A percentile compares a stretch with the other conserved stretches of the same genome.
These are phyloP conservation scores for Falcunculus frontatus DNA, from an alignment of 2,113 vertebrate genomes.

Conservation along the genomic window DNA sequence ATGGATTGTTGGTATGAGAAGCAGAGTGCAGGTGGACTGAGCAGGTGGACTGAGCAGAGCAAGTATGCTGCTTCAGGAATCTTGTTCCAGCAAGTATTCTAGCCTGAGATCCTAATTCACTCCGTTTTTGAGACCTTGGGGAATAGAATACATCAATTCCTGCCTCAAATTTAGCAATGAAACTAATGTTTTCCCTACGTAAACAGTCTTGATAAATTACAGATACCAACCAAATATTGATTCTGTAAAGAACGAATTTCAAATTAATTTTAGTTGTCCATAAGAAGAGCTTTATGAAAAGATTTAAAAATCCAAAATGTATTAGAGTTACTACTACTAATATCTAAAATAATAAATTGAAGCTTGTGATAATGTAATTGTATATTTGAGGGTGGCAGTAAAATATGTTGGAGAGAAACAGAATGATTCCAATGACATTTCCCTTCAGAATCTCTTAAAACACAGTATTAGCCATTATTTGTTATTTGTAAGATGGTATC, in stretches of 20 bases:
- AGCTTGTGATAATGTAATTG: not conserved
- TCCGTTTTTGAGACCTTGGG: not conserved
- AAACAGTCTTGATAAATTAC: not conserved
- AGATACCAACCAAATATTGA: not conserved
- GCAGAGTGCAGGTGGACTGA: not conserved
- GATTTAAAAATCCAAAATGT: not conserved
- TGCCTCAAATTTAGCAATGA: not conserved
- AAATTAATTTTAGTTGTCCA: constrained; percentile 8
- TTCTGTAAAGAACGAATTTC: not conserved
- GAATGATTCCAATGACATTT: not conserved
- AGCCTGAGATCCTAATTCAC: not conserved
- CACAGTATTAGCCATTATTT: not conserved
- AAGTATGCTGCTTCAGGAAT: not conserved
- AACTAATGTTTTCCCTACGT: not conserved
- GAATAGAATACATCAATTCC: not conserved
- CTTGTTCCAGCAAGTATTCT: not conserved
- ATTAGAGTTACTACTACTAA: not conserved
- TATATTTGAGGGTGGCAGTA: not conserved
- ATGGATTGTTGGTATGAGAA: not conserved
- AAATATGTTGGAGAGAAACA: not conserved
- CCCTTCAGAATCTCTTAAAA: not conserved
- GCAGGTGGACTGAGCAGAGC: not conserved
- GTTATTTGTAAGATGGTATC: not conserved
- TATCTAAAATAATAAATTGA: not conserved
- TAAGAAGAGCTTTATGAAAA: not conserved